phyloP scores from a whole-genome alignment of 2,797 vertebrate genomes.

The Spheniscus humboldti region DNA sequence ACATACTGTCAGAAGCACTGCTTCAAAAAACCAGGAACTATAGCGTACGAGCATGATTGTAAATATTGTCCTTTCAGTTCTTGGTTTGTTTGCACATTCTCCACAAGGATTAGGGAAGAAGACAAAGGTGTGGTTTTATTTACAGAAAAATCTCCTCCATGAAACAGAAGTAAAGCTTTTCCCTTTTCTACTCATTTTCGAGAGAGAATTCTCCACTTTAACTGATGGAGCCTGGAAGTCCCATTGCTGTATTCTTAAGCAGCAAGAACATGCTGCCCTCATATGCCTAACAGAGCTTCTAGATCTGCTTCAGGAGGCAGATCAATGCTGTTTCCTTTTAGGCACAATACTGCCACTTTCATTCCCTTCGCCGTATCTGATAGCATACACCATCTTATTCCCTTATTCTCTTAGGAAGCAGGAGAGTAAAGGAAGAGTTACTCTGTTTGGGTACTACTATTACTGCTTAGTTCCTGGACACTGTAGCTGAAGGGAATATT shows the following conservation, averaged over 20 bases:
- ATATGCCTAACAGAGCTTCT: background rate
- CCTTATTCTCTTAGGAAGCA: background rate
- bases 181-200: background rate
- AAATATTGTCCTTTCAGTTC: background rate
- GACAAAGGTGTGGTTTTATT: background rate
- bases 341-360: background rate
- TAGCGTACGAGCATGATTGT: background rate
- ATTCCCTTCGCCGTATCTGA: background rate
- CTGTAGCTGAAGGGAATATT: background rate
- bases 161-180: background rate
- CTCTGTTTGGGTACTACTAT: background rate
- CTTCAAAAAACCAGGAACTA: background rate
- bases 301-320: background rate
- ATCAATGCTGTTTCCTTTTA: background rate
- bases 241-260: background rate
- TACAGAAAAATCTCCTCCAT: background rate
- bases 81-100: background rate
- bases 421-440: background rate
- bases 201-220: background rate
- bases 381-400: background rate
- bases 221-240: background rate
- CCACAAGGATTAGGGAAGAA: background rate
- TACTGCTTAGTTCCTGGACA: background rate
- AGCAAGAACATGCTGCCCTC: slow-evolving; percentile 7
- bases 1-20: background rate